Conservation (phyloP, 2,113 vertebrate species). For the Gobio gobio region DNA sequence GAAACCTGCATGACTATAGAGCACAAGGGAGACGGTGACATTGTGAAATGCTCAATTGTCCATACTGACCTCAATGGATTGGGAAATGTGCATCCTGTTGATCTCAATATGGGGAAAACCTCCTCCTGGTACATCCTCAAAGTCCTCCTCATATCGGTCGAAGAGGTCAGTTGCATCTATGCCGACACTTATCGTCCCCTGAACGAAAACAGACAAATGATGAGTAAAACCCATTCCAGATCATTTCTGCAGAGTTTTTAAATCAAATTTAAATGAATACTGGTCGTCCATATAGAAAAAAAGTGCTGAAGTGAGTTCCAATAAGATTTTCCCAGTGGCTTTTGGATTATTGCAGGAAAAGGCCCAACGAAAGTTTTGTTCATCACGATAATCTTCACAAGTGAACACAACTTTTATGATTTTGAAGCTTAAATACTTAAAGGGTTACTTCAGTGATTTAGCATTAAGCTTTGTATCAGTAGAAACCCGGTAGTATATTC, state of each 20-base stretch:
- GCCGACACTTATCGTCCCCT: constrained; percentile 97
- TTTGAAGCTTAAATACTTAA: neutral
- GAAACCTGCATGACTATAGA: neutral
- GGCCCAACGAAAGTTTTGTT: no score
- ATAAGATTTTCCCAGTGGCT: neutral
- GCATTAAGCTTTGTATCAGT: no score
- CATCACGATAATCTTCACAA: no score
- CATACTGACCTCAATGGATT: constrained; percentile 91
- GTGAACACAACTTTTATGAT: neutral
- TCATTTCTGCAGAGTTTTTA: neutral
- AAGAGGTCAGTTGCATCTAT: constrained; percentile 97
- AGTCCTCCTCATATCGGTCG: constrained; percentile 94
- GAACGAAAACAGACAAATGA: constrained; percentile 46
- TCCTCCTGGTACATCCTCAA: constrained; percentile 88
- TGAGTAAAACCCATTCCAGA: neutral
- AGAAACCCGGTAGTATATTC: no score
- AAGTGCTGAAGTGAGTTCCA: neutral
- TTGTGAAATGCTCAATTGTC: neutral
- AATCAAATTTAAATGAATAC: neutral
- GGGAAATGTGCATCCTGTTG: constrained; percentile 98
- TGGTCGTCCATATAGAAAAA: neutral
- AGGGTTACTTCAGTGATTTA: no score
- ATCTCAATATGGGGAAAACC: constrained; percentile 95
- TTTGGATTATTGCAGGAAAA: no score
- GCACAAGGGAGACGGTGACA: neutral